Conservation (phyloP, 1,140 invertebrate genomes). For the Drosophila serrata region DNA sequence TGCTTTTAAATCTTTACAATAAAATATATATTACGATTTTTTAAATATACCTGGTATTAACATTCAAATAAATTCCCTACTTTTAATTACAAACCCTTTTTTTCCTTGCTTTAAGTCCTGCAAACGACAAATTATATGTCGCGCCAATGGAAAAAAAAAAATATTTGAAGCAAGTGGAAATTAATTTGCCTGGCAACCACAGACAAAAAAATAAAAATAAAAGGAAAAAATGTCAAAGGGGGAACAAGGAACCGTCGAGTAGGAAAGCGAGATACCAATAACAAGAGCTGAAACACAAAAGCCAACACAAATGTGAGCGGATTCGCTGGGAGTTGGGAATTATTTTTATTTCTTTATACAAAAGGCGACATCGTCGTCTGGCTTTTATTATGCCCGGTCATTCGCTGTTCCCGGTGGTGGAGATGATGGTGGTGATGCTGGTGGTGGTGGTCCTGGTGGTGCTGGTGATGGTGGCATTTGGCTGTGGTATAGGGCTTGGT, state of each 20-base stretch:
- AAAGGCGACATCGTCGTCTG: slow-evolving; percentile 74
- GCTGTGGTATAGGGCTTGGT: slow-evolving; percentile 44
- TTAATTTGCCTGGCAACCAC: slow-evolving; percentile 61
- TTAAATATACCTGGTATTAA: background rate
- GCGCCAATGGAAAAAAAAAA: slow-evolving; percentile 5
- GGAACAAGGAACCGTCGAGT: slow-evolving; percentile 8
- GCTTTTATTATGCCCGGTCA: slow-evolving; percentile 71
- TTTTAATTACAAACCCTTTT: background rate
- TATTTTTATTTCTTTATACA: slow-evolving; percentile 82
- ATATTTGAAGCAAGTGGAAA: slow-evolving; percentile 46
- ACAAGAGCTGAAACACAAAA: slow-evolving; percentile 31
- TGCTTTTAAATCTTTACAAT: background rate
- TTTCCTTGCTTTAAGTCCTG: background rate
- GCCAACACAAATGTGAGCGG: slow-evolving; percentile 31
- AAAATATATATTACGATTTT: background rate
- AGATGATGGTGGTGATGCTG: slow-evolving; percentile 2
- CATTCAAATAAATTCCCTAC: background rate
- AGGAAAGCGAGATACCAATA: slow-evolving; percentile 48
- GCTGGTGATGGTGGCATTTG: slow-evolving; percentile 27
- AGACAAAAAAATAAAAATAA: slow-evolving; percentile 14
- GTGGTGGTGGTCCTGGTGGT: slow-evolving; percentile 11
- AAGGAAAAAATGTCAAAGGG: background rate
- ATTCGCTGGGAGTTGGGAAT: slow-evolving; percentile 29
- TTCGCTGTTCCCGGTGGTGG: slow-evolving; percentile 31
- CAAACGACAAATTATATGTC: slow-evolving; percentile 34